A percentile compares a stretch with the other conserved stretches of the same genome.
These are phyloP conservation scores for Nycteola revayana DNA, from an alignment of 2,888 invertebrate genomes.

Conservation along the genomic window DNA sequence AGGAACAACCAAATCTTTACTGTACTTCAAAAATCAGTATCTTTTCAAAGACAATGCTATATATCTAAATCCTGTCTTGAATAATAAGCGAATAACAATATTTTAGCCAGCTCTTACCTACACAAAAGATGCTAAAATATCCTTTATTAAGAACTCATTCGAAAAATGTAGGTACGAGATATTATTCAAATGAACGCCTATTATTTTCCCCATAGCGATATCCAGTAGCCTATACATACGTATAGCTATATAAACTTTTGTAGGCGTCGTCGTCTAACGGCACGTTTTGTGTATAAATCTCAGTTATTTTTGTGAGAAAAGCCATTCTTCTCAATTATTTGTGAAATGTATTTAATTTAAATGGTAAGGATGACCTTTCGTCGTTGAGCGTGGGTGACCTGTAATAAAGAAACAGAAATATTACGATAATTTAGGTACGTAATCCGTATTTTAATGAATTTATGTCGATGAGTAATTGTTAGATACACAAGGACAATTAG, in stretches of 20 bases:
- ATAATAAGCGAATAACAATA: constrained; percentile 20
- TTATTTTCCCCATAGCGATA: constrained; percentile 31
- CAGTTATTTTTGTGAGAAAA: constrained; percentile 3
- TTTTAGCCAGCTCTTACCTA: constrained; percentile 15
- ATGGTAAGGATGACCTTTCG: constrained; percentile 4
- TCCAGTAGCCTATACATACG: constrained; percentile 14
- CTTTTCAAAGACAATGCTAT: too few species aligned
- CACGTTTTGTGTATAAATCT: constrained; percentile 8
- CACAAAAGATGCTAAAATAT: constrained; percentile 26
- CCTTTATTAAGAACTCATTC: constrained; percentile 21
- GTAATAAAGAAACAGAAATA: too few species aligned
- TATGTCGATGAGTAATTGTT: too few species aligned
- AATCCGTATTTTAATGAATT: too few species aligned
- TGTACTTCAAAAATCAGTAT: too few species aligned
- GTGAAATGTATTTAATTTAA: too few species aligned
- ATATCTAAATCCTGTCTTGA: too few species aligned
- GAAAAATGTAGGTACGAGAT: constrained; percentile 20
- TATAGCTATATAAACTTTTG: constrained; percentile 13
- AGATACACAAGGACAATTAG: too few species aligned
- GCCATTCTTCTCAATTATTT: constrained; percentile 1
- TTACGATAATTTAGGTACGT: too few species aligned
- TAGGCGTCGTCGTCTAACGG: constrained; percentile 13
- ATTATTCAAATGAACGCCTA: constrained; percentile 36
- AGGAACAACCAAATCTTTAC: too few species aligned
- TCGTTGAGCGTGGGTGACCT: constrained; percentile 18